Evolutionary conservation across 1,140 invertebrate species (phyloP), one percentile per base, ranked within the genome.

Genomic region (Adelges cooleyi): DNA sequence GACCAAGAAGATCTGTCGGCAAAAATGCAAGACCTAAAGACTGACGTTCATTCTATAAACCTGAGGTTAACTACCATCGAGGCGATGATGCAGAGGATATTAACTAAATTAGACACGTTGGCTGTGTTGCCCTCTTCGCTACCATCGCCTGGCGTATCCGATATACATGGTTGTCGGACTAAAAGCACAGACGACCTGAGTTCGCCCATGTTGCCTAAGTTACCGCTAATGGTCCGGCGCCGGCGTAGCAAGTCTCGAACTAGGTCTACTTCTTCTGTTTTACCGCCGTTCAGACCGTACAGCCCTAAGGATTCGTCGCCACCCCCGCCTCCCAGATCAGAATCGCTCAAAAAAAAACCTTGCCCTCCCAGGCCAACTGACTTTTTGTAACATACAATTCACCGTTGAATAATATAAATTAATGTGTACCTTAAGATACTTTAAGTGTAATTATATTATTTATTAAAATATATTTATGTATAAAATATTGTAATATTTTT

Each of bases 241-340:
- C 76, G 84, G 69, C 77, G 84, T 65, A 85, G 84, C 70, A 87
- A 86, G 77, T 85, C 82, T 69, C 76, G 84, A 42, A 79, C 78
- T 50, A 82, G 82, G 72, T 79, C 80, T 44, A 79, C 81, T 22
- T 83, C 84, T 65, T 84, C 84, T 38, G 54, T 67, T 1, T 44
- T 65, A 4, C 76, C 81, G 42, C 81, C 81, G 22, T 80, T 81
- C 5, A 68, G 77, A 11, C 62, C 62, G 20, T 50, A 40, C 29
- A 51, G 65, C 15, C 49, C 65, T 9, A 44, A 33, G 17, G 49
- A 51, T 9, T 46, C 20, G 18, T 74, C 75, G 5, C 74, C 74
- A 2, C 76, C 77, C 48, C 75, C 77, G 0, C 71, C 76, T 10
- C 69, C 56, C 13, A 65, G 67, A 33, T 18, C 29, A 2, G 48